Conservation (phyloP, 1,140 invertebrate species). For the Lordiphosa stackelbergi region DNA sequence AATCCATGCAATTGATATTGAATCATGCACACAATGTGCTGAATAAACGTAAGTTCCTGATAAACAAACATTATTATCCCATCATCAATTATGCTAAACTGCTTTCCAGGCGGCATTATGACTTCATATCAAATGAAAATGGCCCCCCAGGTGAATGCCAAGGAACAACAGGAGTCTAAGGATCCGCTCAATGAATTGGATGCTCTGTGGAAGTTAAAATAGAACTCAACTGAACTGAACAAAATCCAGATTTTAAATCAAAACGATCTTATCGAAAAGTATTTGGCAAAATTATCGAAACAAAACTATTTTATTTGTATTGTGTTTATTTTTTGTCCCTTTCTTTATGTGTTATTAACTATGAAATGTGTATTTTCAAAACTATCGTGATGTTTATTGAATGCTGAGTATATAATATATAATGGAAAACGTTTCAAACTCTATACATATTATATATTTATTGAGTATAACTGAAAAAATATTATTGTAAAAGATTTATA, state of each 20-base stretch:
- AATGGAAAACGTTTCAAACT: constrained; percentile 35
- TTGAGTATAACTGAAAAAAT: not conserved
- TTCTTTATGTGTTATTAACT: constrained; percentile 42
- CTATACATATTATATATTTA: constrained; percentile 21
- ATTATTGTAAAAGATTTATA: constrained; percentile 21
- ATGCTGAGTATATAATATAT: constrained; percentile 21
- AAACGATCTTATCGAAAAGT: constrained; percentile 28
- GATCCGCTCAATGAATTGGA: constrained; percentile 76
- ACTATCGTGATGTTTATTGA: constrained; percentile 53
- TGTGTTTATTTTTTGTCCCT: constrained; percentile 20
- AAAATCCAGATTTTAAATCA: constrained; percentile 21
- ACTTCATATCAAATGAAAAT: constrained; percentile 77
- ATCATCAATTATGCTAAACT: not conserved
- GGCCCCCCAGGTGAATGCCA: constrained; percentile 69
- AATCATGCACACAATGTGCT: constrained; percentile 72
- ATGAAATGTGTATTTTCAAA: constrained; percentile 39
- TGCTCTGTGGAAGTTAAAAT: constrained; percentile 76
- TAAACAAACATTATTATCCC: not conserved
- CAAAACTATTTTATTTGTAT: constrained; percentile 26
- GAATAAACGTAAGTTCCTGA: constrained; percentile 59
- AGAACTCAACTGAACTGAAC: constrained; percentile 35
- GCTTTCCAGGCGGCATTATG: constrained; percentile 67
- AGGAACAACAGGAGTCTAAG: constrained; percentile 72
- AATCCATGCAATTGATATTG: constrained; percentile 75
- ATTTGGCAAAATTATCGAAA: constrained; percentile 27